Percentiles rank a stretch among this genome's conserved stretches.
These are phyloP conservation scores for Plusia festucae DNA, from an alignment of 2,888 invertebrate species.

Conservation along the genomic window DNA sequence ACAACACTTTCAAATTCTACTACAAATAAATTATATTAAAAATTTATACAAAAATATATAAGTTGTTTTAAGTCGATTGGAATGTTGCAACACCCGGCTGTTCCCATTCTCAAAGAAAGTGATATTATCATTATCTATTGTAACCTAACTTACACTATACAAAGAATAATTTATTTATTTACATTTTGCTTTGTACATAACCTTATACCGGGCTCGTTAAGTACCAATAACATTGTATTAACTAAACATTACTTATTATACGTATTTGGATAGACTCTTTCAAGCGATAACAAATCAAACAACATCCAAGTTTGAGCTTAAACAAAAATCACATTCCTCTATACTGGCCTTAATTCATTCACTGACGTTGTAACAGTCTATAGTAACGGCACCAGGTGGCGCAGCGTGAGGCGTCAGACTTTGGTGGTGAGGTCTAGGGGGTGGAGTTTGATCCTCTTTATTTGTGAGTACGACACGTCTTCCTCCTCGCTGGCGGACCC, in stretches of 20 bases:
- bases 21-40: constrained; percentile 86
- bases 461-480: constrained; percentile 89
- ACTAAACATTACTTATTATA: constrained; percentile 83
- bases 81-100: constrained; percentile 78
- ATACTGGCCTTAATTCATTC: constrained; percentile 84
- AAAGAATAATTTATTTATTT: constrained; percentile 82
- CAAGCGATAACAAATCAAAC: constrained; percentile 86
- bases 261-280: constrained; percentile 89
- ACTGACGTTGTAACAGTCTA: constrained; percentile 69
- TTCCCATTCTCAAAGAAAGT: constrained; percentile 69
- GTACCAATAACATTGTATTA: constrained; percentile 77
- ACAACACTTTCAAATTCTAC: constrained; percentile 83
- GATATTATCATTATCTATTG: constrained; percentile 75
- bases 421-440: constrained; percentile 92
- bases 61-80: constrained; percentile 63
- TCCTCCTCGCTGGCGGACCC: constrained; percentile 85
- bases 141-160: constrained; percentile 75
- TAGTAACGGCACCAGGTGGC: constrained; percentile 66
- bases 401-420: constrained; percentile 86
- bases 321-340: constrained; percentile 83
- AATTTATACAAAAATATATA: constrained; percentile 70
- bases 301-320: constrained; percentile 76
- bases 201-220: constrained; percentile 77
- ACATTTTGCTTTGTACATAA: constrained; percentile 84
- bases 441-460: constrained; percentile 89